phyloP scores from a whole-genome alignment of 2,797 vertebrate genomes.

The Champsocephalus gunnari region DNA sequence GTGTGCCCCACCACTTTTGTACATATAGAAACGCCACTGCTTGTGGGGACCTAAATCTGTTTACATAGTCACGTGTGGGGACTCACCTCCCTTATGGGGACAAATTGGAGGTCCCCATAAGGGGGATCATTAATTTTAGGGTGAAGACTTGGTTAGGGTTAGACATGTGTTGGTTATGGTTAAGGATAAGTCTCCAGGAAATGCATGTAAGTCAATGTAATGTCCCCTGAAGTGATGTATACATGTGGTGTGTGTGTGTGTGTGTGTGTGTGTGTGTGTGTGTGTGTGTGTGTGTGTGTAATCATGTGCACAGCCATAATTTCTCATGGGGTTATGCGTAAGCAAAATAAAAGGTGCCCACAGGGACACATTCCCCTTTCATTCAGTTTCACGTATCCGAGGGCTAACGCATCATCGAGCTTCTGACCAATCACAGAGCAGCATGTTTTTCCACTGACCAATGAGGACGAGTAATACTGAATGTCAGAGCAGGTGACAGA shows the following conservation, averaged over 20 bases:
- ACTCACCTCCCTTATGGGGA: no score
- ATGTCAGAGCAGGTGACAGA: conserved; percentile 53
- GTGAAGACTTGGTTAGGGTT: no score
- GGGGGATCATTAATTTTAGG: no score
- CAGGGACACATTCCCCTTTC: conserved; percentile 51
- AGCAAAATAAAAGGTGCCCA: conserved; percentile 52
- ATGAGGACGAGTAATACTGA: conserved; percentile 37
- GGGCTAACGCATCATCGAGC: conserved; percentile 13
- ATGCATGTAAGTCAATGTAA: no score
- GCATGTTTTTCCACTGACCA: conserved; percentile 45
- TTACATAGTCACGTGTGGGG: no score
- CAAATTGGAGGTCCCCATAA: no score
- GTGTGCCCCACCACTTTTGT: no score
- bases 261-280: conserved; percentile 1
- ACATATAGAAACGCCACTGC: no score
- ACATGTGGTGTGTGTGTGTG: not conserved
- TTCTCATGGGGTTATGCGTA: conserved; percentile 13
- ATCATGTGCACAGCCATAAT: not conserved
- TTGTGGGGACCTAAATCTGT: no score
- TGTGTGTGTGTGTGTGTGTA: not conserved
- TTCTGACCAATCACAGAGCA: conserved; percentile 49
- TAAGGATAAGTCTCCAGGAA: no score
- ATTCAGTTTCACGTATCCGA: conserved; percentile 32
- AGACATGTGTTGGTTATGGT: no score
- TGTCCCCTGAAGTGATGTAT: no score